These are phyloP conservation scores for Lamprotornis superbus DNA, from an alignment of 2,113 vertebrate species.

Conservation along the genomic window DNA sequence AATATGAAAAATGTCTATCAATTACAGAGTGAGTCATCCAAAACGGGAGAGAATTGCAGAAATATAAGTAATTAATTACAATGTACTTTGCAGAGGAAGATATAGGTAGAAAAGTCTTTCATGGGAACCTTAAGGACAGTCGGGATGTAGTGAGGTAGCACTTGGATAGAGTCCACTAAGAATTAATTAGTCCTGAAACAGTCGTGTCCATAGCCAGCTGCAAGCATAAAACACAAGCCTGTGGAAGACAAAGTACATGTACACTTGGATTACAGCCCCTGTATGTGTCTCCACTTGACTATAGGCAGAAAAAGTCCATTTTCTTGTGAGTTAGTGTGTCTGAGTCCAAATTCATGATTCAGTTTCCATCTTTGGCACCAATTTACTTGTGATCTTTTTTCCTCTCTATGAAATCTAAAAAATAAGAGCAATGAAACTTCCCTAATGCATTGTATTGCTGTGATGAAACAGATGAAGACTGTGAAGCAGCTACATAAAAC, in stretches of 20 bases:
- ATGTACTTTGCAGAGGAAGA: neutral
- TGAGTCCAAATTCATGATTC: neutral
- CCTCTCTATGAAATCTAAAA: neutral
- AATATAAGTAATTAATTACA: neutral
- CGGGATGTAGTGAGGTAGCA: neutral
- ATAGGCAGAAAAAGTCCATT: neutral
- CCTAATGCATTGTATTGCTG: neutral
- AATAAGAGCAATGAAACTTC: neutral
- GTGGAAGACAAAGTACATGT: neutral
- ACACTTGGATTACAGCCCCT: neutral
- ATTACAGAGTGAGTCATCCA: neutral
- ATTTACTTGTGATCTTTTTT: neutral
- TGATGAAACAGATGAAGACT: neutral
- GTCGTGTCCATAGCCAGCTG: neutral
- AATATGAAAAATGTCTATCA: neutral
- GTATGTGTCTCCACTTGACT: fast-evolving
- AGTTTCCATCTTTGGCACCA: neutral
- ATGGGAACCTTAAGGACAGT: neutral
- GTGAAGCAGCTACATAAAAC: neutral
- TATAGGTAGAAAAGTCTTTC: neutral
- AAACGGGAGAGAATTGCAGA: neutral
- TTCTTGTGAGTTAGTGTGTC: neutral
- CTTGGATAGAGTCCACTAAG: neutral
- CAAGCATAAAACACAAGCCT: neutral
- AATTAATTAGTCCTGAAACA: neutral